Percentiles rank a stretch among this genome's conserved stretches.
phyloP scores from a whole-genome alignment of 1,140 invertebrate genomes.

The Zaprionus tsacasi region DNA sequence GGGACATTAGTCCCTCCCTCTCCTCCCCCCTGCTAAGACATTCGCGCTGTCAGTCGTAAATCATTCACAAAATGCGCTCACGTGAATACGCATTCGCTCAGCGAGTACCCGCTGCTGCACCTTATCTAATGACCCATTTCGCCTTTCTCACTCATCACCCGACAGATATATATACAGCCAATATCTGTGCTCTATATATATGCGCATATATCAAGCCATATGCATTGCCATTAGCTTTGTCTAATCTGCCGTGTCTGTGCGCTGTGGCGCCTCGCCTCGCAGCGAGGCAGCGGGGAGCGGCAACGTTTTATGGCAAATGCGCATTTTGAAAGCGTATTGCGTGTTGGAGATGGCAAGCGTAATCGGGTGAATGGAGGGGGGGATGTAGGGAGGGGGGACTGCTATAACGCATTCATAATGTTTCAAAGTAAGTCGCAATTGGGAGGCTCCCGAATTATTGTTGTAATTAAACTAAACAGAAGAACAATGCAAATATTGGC shows the following conservation, averaged over 20 bases:
- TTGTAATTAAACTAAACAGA: constrained; percentile 46
- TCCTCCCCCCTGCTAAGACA: constrained; percentile 26
- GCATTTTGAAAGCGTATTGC: constrained; percentile 57
- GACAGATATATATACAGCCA: background rate
- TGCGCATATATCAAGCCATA: constrained; percentile 37
- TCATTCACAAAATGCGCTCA: constrained; percentile 69
- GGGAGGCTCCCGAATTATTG: constrained; percentile 40
- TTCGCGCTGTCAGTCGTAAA: constrained; percentile 62
- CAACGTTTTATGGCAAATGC: constrained; percentile 50
- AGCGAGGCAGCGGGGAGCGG: background rate
- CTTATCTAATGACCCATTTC: constrained; percentile 56
- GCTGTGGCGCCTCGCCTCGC: constrained; percentile 22
- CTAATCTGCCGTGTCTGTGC: constrained; percentile 45
- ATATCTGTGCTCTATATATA: constrained; percentile 9
- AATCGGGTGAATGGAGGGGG: background rate
- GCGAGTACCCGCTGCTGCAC: background rate
- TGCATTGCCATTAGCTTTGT: constrained; percentile 56
- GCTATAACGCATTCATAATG: constrained; percentile 34
- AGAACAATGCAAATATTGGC: constrained; percentile 64
- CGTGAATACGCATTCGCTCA: constrained; percentile 47
- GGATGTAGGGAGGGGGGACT: background rate
- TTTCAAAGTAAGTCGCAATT: constrained; percentile 43
- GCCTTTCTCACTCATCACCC: constrained; percentile 33
- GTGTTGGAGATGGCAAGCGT: constrained; percentile 24
- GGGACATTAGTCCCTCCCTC: constrained; percentile 14